Evolutionary conservation across 2,888 invertebrate species (phyloP).

Genomic region (Siphonodentalium dalli): DNA sequence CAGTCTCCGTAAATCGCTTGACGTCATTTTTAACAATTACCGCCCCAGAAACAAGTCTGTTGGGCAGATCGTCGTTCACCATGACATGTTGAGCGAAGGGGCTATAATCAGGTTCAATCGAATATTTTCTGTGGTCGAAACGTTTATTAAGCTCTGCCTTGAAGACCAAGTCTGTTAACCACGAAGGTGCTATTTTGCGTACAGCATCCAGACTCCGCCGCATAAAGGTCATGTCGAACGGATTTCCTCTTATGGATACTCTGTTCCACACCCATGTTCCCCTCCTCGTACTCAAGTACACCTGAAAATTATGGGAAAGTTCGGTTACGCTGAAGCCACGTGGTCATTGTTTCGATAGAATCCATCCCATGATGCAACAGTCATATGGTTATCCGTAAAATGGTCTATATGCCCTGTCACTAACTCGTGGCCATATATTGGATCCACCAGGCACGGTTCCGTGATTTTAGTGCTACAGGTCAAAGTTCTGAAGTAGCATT

Average conservation of each 20-base stretch:
- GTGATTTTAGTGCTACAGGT: no score
- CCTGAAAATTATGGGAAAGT: constrained; percentile 35
- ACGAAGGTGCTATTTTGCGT: constrained; percentile 4
- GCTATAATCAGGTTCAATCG: constrained; percentile 61
- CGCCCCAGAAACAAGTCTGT: constrained; percentile 60
- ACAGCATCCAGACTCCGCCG: constrained; percentile 2
- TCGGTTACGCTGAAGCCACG: constrained; percentile 14
- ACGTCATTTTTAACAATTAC: constrained; percentile 58
- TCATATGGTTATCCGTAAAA: no score
- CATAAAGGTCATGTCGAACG: constrained; percentile 31
- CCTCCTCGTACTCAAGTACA: constrained; percentile 62
- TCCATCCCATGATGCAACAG: no score
- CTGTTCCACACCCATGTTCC: constrained; percentile 64
- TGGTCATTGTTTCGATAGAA: neutral
- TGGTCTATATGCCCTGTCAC: no score
- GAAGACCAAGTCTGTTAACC: constrained; percentile 1
- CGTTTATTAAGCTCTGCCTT: constrained; percentile 38
- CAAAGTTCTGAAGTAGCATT: no score
- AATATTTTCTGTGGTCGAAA: constrained; percentile 62
- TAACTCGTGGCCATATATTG: no score
- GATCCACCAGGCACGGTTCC: no score
- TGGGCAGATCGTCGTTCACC: constrained; percentile 65
- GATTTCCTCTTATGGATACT: constrained; percentile 36
- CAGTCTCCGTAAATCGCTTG: constrained; percentile 44
- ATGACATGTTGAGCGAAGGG: constrained; percentile 56